phyloP scores from a whole-genome alignment of 2,888 invertebrate species.

The Netelia virgata region DNA sequence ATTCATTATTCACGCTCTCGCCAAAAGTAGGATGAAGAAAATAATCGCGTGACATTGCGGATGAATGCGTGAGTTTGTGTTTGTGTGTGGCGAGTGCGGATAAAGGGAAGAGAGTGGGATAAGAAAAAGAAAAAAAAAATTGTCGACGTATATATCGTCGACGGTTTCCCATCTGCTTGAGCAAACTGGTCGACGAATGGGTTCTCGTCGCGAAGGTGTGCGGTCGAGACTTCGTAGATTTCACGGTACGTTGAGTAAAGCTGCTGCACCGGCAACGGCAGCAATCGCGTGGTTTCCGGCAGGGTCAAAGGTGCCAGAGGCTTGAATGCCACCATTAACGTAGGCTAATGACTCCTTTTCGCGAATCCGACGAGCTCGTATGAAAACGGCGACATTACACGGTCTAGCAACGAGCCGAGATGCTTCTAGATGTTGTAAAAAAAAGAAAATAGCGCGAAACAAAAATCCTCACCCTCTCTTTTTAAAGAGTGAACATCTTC shows the following conservation, averaged over 20 bases:
- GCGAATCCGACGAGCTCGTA: conserved; percentile 65
- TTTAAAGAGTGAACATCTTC: background rate
- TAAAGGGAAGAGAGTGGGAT: conserved; percentile 32
- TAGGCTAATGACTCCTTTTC: conserved; percentile 78
- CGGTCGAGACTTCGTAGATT: conserved; percentile 48
- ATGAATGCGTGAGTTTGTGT: conserved; percentile 55
- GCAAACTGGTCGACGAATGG: conserved; percentile 76
- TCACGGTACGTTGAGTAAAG: conserved; percentile 44
- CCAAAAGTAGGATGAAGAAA: conserved; percentile 51
- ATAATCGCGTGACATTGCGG: conserved; percentile 46
- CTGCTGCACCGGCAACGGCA: conserved; percentile 16
- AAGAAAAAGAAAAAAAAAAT: conserved; percentile 59
- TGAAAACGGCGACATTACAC: conserved; percentile 48
- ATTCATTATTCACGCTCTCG: conserved; percentile 47
- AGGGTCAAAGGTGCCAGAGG: conserved; percentile 77
- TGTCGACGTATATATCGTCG: conserved; percentile 62
- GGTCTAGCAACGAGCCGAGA: conserved; percentile 48
- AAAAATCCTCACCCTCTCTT: conserved; percentile 12
- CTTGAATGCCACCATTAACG: conserved; percentile 80
- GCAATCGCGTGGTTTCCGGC: conserved; percentile 56
- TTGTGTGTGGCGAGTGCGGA: conserved; percentile 21
- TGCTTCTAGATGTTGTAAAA: conserved; percentile 4
- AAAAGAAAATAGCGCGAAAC: background rate
- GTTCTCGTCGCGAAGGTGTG: conserved; percentile 56
- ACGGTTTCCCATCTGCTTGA: conserved; percentile 76